Evolutionary conservation across 2,888 invertebrate genomes (phyloP).

Genomic region (Petrolisthes cinctipes): DNA sequence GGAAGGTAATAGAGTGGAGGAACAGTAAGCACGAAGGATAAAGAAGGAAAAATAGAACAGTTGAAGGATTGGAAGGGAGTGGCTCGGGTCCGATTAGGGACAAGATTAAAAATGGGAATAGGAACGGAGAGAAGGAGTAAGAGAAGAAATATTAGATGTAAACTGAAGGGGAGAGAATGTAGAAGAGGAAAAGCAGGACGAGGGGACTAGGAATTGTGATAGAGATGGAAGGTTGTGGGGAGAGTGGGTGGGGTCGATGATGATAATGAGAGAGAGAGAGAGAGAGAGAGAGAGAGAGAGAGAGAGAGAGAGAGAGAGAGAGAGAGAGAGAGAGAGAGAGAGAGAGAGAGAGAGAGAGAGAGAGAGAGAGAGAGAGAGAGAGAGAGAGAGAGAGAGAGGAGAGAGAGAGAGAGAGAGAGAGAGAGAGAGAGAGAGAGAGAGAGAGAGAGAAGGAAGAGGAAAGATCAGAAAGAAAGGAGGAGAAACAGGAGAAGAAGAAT

Average conservation of each 20-base stretch:
- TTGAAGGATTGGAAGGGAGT: too few species aligned
- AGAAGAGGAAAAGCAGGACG: neutral
- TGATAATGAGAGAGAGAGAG: constrained; percentile 10
- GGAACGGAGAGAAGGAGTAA: neutral
- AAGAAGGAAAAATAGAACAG: too few species aligned
- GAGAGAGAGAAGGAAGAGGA: neutral
- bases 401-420: neutral
- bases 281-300: constrained; percentile 28
- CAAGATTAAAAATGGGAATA: neutral
- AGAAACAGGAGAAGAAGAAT: constrained; percentile 15
- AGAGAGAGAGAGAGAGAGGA: neutral
- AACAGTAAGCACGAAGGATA: too few species aligned
- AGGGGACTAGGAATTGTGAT: neutral
- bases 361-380: neutral
- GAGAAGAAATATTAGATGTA: neutral
- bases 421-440: constrained; percentile 2
- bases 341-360: neutral
- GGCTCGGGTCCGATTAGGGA: neutral
- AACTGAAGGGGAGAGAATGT: constrained; percentile 9
- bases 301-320: constrained; percentile 40
- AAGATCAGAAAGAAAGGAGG: neutral
- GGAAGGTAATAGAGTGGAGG: too few species aligned
- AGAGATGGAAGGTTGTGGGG: constrained; percentile 11
- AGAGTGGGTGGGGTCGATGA: neutral
- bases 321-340: constrained; percentile 25